phyloP scores from a whole-genome alignment of 2,797 vertebrate species.

The Denticeps clupeoides region DNA sequence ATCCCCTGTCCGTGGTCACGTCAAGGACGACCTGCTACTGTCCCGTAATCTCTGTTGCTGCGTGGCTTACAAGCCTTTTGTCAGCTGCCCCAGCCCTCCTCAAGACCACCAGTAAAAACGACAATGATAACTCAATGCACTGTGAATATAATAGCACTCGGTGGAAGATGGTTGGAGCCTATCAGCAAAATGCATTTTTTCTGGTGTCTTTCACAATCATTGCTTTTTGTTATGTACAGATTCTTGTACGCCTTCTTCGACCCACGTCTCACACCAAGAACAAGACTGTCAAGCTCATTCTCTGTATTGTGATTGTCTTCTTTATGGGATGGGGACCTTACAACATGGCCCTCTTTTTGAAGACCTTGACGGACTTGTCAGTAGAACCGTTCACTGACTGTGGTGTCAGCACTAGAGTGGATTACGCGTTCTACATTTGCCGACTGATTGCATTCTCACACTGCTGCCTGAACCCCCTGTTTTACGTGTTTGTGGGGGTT shows the following conservation, averaged over 20 bases:
- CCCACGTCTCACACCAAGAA: constrained; percentile 57
- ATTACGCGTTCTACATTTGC: constrained; percentile 53
- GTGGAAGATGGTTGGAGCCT: constrained; percentile 52
- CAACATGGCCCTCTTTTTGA: constrained; percentile 67
- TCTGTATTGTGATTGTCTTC: constrained; percentile 70
- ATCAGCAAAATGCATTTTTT: constrained; percentile 72
- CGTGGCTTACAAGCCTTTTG: constrained; percentile 65
- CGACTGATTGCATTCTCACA: constrained; percentile 76
- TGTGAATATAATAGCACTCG: constrained; percentile 42
- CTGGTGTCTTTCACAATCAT: constrained; percentile 60
- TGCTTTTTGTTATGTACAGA: constrained; percentile 71
- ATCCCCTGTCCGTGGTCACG: constrained; percentile 63
- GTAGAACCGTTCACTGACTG: constrained; percentile 34
- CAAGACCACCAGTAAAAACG: constrained; percentile 14
- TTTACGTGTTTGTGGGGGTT: constrained; percentile 82
- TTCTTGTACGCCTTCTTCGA: constrained; percentile 62
- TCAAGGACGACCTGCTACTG: constrained; percentile 41
- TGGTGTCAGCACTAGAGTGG: constrained; percentile 16
- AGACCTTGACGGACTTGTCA: constrained; percentile 32
- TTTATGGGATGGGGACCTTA: constrained; percentile 88
- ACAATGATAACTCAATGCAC: accelerated
- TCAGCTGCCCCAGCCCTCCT: constrained; percentile 56
- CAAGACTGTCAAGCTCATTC: constrained; percentile 77
- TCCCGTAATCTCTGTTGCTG: constrained; percentile 34
- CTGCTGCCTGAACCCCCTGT: constrained; percentile 84